Percentiles rank a stretch among this genome's conserved stretches.
Conservation (phyloP, 2,888 invertebrate genomes). For the Cryptocheilus praepositus region DNA sequence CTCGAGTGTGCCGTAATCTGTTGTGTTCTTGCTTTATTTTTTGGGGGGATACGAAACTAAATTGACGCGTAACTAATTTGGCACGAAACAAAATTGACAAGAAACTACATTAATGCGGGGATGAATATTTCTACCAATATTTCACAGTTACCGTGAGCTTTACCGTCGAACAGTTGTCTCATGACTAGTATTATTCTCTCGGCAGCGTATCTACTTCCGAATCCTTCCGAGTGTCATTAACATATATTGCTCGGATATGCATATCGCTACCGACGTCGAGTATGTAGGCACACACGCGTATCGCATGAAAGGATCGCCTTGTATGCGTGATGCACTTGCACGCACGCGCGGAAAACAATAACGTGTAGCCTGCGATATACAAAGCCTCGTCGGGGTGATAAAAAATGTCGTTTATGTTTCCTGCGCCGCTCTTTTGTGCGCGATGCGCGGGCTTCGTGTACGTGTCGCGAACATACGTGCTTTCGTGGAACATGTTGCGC, state of each 20-base stretch:
- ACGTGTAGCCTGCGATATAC: conserved; percentile 40
- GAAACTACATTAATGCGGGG: conserved; percentile 7
- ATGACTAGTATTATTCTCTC: conserved; percentile 25
- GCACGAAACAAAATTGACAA: background rate
- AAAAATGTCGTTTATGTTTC: conserved; percentile 57
- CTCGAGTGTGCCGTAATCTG: no score
- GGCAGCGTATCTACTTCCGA: conserved; percentile 18
- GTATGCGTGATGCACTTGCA: conserved; percentile 44
- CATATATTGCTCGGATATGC: conserved; percentile 55
- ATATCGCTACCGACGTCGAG: conserved; percentile 49
- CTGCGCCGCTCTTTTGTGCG: conserved; percentile 45
- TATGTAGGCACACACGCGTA: conserved; percentile 37
- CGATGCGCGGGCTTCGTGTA: conserved; percentile 21
- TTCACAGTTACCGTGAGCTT: background rate
- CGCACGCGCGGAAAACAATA: conserved; percentile 56
- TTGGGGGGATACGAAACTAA: no score
- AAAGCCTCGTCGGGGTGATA: conserved; percentile 45
- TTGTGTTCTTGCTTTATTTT: no score
- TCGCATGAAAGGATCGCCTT: conserved; percentile 50
- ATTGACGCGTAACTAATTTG: no score
- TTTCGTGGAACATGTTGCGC: conserved; percentile 31
- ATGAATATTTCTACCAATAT: no score
- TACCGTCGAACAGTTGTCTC: conserved; percentile 12
- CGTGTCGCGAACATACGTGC: conserved; percentile 6
- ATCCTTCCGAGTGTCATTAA: conserved; percentile 39